Conservation (phyloP, 2,113 vertebrate species). For the Apeltes quadracus region DNA sequence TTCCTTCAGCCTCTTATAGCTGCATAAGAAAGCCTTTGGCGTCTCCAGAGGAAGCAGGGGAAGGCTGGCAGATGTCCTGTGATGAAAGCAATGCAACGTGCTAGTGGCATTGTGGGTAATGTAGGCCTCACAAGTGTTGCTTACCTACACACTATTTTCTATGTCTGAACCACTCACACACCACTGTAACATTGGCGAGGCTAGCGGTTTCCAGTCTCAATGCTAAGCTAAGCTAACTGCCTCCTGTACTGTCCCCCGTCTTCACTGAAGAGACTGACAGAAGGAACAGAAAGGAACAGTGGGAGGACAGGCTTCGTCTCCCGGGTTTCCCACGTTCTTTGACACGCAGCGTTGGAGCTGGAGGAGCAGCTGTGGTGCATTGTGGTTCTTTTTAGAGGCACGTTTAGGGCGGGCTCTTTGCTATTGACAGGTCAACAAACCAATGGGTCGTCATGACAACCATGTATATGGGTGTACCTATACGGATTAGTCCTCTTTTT, state of each 20-base stretch:
- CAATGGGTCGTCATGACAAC: too few relatives aligned
- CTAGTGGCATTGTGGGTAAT: background rate
- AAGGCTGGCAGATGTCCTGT: too few relatives aligned
- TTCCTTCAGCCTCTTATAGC: background rate
- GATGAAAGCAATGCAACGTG: background rate
- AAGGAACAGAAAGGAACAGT: background rate
- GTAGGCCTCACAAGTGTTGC: background rate
- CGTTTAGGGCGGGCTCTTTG: too few relatives aligned
- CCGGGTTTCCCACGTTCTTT: constrained; percentile 35
- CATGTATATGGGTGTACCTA: too few relatives aligned
- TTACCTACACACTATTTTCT: too few relatives aligned
- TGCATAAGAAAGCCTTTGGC: background rate
- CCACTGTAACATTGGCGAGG: too few relatives aligned
- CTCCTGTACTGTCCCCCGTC: background rate
- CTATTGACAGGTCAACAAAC: too few relatives aligned
- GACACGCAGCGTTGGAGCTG: background rate
- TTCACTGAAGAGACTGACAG: background rate
- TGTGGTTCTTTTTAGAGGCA: too few relatives aligned
- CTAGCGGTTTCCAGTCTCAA: background rate
- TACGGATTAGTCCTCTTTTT: too few relatives aligned
- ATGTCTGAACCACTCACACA: too few relatives aligned
- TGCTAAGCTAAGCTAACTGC: background rate
- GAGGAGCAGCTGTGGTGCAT: constrained; percentile 7
- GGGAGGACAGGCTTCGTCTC: constrained; percentile 16
- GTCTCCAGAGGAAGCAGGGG: background rate